Percentiles rank a stretch among this genome's conserved stretches.
Evolutionary conservation across 2,888 invertebrate species (phyloP).

Genomic region (Heterodera filipjevi): DNA sequence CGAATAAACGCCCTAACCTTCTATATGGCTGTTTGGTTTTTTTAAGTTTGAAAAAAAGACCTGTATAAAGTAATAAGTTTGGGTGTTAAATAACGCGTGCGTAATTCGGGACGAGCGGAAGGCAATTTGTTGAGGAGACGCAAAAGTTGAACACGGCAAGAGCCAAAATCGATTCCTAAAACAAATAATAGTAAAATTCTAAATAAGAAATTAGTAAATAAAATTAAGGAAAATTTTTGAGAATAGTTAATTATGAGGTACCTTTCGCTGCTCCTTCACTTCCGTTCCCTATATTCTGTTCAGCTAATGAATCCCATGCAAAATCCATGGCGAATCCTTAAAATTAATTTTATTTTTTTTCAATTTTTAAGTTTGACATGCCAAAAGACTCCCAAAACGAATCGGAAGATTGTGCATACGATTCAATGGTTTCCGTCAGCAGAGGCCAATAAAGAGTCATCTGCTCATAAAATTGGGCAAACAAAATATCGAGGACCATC

Average conservation of each 20-base stretch:
- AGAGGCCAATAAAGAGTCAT: constrained; percentile 89
- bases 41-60: constrained; percentile 67
- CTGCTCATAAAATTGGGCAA: constrained; percentile 82
- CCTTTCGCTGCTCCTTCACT: not conserved
- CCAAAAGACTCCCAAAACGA: constrained; percentile 67
- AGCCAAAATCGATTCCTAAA: constrained; percentile 72
- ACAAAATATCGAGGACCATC: constrained; percentile 78
- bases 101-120: constrained; percentile 80
- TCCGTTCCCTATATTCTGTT: not conserved
- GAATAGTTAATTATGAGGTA: not conserved
- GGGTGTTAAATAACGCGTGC: constrained; percentile 74
- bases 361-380: not conserved
- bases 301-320: constrained; percentile 1
- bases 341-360: not conserved
- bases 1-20: too few species aligned
- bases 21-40: not conserved
- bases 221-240: too few species aligned
- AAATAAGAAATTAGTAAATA: too few species aligned
- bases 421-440: constrained; percentile 76
- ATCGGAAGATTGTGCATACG: constrained; percentile 72
- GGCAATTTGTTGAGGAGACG: constrained; percentile 75
- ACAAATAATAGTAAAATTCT: too few species aligned
- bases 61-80: constrained; percentile 81
- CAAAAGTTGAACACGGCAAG: constrained; percentile 82
- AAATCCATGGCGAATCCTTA: constrained; percentile 7